Conservation (phyloP, 2,113 vertebrate genomes). For the Canis aureus region DNA sequence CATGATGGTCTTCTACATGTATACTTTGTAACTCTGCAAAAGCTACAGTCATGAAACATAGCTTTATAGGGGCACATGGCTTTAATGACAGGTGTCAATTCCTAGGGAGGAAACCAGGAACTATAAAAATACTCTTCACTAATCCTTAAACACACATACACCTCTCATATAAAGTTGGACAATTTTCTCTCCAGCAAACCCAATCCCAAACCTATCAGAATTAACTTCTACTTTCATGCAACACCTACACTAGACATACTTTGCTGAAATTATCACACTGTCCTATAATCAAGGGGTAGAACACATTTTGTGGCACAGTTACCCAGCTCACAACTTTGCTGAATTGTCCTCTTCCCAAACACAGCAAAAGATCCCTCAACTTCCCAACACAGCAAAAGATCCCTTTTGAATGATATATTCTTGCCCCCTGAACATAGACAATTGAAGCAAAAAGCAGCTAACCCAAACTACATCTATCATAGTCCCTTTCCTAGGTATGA, state of each 20-base stretch:
- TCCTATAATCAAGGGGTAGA: background rate
- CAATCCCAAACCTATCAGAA: background rate
- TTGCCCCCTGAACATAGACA: background rate
- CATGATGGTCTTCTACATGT: background rate
- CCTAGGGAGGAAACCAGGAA: background rate
- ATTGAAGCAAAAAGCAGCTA: background rate
- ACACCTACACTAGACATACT: background rate
- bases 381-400: background rate
- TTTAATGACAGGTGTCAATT: background rate
- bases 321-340: background rate
- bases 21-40: background rate
- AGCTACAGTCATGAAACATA: background rate
- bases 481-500: background rate
- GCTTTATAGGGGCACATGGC: background rate
- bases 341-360: background rate
- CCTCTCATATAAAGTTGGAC: background rate
- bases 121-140: background rate
- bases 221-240: background rate
- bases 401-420: background rate
- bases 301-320: background rate
- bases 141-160: background rate
- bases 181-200: background rate
- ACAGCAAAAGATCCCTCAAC: background rate
- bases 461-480: background rate
- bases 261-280: background rate